Evolutionary conservation across 2,113 vertebrate genomes (phyloP).

Genomic region (Osmerus mordax): DNA sequence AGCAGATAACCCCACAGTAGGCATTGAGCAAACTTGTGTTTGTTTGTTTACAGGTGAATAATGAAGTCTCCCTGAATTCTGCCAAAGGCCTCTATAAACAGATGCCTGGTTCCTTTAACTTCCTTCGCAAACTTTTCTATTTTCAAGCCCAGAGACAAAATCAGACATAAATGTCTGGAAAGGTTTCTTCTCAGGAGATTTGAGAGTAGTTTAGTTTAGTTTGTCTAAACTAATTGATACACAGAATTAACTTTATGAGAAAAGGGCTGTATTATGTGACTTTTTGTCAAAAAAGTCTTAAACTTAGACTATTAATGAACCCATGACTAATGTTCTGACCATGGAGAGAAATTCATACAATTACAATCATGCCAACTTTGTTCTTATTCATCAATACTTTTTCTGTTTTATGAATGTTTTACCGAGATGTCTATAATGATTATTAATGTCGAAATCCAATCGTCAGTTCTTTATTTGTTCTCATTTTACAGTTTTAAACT

Average conservation of each 20-base stretch:
- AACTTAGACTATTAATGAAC: not conserved
- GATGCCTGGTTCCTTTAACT: conserved; percentile 90
- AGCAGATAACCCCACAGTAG: too few relatives aligned
- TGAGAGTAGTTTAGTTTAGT: not conserved
- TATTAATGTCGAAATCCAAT: too few relatives aligned
- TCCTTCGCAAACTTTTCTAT: conserved; percentile 86
- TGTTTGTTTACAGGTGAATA: conserved; percentile 76
- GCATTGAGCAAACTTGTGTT: not conserved
- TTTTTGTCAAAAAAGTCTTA: not conserved
- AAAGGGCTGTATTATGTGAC: not conserved
- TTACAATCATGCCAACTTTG: too few relatives aligned
- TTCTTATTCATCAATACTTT: too few relatives aligned
- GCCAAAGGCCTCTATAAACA: conserved; percentile 86
- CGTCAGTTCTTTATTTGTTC: too few relatives aligned
- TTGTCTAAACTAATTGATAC: not conserved
- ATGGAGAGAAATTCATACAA: not conserved
- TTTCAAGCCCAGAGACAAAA: conserved; percentile 58
- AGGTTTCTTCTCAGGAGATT: too few relatives aligned
- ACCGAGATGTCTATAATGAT: too few relatives aligned
- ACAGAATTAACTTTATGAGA: not conserved
- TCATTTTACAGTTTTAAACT: too few relatives aligned
- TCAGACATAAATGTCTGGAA: not conserved
- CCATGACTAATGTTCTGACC: not conserved
- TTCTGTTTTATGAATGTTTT: too few relatives aligned
- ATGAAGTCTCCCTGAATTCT: conserved; percentile 78